These are phyloP conservation scores for Microcebus ravelobensis DNA, from an alignment of 2,113 vertebrate species.

Conservation along the genomic window DNA sequence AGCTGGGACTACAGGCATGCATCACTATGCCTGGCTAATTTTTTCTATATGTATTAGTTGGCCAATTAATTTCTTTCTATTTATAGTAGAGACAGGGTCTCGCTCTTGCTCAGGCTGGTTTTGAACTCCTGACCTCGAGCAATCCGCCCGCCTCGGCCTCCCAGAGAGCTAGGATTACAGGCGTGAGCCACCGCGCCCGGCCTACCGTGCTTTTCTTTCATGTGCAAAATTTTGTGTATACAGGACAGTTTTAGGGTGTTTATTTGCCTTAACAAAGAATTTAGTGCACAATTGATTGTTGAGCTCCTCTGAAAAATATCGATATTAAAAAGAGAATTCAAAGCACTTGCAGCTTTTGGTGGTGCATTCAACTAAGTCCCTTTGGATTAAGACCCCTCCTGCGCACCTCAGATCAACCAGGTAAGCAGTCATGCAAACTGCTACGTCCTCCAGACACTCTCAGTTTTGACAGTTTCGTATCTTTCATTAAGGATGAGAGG, in stretches of 20 bases:
- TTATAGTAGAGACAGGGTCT: no score
- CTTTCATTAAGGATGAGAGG: not conserved
- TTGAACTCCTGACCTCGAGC: no score
- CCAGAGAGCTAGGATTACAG: no score
- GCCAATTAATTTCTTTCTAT: no score
- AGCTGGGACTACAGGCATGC: no score
- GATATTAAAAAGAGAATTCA: not conserved
- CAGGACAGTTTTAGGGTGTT: not conserved
- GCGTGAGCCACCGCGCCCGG: no score
- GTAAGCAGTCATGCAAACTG: not conserved
- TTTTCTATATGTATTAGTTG: no score
- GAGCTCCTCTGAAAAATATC: not conserved
- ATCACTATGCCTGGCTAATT: no score
- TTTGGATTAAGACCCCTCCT: not conserved
- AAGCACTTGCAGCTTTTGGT: not conserved
- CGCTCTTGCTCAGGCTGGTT: no score
- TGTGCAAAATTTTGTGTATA: not conserved
- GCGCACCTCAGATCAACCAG: not conserved
- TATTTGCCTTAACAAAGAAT: not conserved
- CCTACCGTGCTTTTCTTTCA: not conserved
- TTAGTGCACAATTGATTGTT: not conserved
- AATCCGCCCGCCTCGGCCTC: no score
- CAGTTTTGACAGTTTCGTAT: not conserved
- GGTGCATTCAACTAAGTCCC: not conserved
- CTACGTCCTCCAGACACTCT: not conserved